Percentiles rank a stretch among this genome's conserved stretches.
phyloP scores from a whole-genome alignment of 2,113 vertebrate species.

The Pedionomus torquatus region DNA sequence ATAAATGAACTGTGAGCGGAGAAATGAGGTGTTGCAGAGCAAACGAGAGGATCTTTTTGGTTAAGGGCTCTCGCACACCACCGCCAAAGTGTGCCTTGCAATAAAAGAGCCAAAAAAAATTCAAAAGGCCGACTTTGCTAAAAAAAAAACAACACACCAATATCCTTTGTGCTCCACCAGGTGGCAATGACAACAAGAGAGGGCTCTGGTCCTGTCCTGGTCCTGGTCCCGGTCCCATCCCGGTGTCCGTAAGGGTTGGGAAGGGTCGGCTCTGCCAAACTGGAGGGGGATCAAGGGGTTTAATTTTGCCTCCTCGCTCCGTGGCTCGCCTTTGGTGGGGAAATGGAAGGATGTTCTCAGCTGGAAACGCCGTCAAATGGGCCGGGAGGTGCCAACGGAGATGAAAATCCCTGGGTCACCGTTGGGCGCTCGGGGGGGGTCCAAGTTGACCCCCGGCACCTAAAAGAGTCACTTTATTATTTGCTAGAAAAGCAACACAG shows the following conservation, averaged over 20 bases:
- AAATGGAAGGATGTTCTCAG: neutral
- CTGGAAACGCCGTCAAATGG: neutral
- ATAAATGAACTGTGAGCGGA: constrained; percentile 76
- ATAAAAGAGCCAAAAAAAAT: constrained; percentile 40
- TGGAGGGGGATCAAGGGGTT: neutral
- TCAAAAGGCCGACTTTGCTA: neutral
- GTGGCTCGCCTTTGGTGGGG: neutral
- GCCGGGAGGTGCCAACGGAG: neutral
- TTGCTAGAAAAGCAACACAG: neutral
- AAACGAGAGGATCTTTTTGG: constrained; percentile 59
- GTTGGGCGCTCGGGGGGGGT: too few species aligned
- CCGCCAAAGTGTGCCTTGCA: constrained; percentile 11
- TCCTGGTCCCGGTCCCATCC: neutral
- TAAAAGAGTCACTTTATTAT: neutral
- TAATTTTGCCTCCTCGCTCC: neutral
- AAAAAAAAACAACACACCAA: too few species aligned
- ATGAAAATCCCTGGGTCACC: neutral
- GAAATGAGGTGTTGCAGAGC: constrained; percentile 68
- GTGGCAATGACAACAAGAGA: constrained; percentile 63
- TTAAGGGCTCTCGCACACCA: constrained; percentile 12
- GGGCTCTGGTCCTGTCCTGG: neutral
- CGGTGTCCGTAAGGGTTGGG: neutral
- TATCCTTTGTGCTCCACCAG: constrained; percentile 65
- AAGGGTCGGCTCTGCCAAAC: neutral
- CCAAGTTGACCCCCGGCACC: neutral